Evolutionary conservation across 1,140 invertebrate genomes (phyloP).

Genomic region (Idris sp.): DNA sequence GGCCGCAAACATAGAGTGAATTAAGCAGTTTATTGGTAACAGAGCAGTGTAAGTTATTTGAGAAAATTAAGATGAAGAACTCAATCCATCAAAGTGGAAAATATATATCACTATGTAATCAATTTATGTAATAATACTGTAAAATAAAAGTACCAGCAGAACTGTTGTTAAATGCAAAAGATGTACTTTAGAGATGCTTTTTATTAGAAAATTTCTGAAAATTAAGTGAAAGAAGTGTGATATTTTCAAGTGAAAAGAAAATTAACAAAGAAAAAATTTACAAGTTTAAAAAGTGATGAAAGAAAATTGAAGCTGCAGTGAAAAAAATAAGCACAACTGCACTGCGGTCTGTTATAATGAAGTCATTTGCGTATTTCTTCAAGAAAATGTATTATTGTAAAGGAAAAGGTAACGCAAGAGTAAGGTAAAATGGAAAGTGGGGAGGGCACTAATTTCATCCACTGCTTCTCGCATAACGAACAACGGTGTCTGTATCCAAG

Average conservation of each 20-base stretch:
- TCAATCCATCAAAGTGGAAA: too few relatives aligned
- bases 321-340: constrained; percentile 36
- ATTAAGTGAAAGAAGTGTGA: too few relatives aligned
- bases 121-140: too few relatives aligned
- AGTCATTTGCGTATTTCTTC: constrained; percentile 72
- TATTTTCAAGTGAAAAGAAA: constrained; percentile 10
- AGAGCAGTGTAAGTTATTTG: too few relatives aligned
- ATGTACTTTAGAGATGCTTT: too few relatives aligned
- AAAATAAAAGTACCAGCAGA: too few relatives aligned
- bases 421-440: constrained; percentile 16
- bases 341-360: constrained; percentile 68
- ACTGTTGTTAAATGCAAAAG: too few relatives aligned
- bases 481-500: constrained; percentile 28
- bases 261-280: constrained; percentile 16
- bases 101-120: too few relatives aligned
- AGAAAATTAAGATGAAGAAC: too few relatives aligned
- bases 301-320: constrained; percentile 21
- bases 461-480: constrained; percentile 68
- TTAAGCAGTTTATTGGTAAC: too few relatives aligned
- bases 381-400: constrained; percentile 67
- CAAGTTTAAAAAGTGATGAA: constrained; percentile 3
- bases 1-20: too few relatives aligned
- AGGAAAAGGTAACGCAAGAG: constrained; percentile 55
- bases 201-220: too few relatives aligned
- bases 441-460: constrained; percentile 70